Evolutionary conservation across 2,888 invertebrate species (phyloP).

Genomic region (Dryobota labecula): DNA sequence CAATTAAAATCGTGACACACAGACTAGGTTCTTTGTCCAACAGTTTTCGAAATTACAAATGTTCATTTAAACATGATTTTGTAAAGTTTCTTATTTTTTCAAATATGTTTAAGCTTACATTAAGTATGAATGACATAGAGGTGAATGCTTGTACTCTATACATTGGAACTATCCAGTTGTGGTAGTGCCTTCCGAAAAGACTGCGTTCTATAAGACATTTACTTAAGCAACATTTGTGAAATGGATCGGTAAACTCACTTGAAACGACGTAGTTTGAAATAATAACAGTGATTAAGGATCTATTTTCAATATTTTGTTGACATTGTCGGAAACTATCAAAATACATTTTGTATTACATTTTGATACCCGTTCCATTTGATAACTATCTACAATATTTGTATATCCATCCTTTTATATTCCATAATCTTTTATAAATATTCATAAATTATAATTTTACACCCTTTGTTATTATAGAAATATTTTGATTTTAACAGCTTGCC

Average conservation of each 20-base stretch:
- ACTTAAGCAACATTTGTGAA: slow-evolving; percentile 12
- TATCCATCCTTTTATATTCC: slow-evolving; percentile 40
- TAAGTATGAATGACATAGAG: background rate
- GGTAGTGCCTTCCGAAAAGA: slow-evolving; percentile 66
- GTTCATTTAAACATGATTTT: background rate
- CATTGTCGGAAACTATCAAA: slow-evolving; percentile 3
- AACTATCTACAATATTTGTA: slow-evolving; percentile 18
- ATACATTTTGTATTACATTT: slow-evolving; percentile 28
- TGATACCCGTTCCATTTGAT: slow-evolving; percentile 37
- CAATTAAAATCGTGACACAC: background rate
- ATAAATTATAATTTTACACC: slow-evolving; percentile 2
- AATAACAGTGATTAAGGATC: background rate
- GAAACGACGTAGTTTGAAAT: background rate
- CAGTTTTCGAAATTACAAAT: background rate
- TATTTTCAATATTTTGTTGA: slow-evolving; percentile 1
- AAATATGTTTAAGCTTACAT: background rate
- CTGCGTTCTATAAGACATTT: slow-evolving; percentile 45
- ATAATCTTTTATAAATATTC: slow-evolving; percentile 19
- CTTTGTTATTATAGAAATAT: background rate
- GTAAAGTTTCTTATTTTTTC: background rate
- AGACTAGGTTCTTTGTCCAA: background rate
- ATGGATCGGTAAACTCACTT: background rate
- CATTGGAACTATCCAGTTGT: slow-evolving; percentile 20
- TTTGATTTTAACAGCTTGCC: background rate
- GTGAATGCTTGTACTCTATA: slow-evolving; percentile 6